Evolutionary conservation across 2,888 invertebrate species (phyloP).

Genomic region (Helobdella robusta): DNA sequence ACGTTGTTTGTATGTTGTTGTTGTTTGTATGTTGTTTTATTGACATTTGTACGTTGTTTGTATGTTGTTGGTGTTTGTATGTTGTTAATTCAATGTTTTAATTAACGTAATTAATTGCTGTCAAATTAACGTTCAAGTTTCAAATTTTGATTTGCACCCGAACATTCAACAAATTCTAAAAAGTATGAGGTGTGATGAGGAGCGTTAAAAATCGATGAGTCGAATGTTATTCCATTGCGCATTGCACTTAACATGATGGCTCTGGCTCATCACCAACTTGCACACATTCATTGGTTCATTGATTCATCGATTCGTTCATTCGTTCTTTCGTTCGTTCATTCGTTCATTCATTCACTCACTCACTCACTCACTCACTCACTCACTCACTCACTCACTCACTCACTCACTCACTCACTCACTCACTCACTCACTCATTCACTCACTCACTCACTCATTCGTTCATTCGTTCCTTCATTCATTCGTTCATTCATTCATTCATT

Average conservation of each 20-base stretch:
- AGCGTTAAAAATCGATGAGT: not conserved
- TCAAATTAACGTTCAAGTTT: no score
- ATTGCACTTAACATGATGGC: not conserved
- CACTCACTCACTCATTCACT: not conserved
- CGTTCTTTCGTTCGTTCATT: not conserved
- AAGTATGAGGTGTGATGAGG: no score
- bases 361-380: conserved; percentile 11
- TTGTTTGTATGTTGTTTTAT: no score
- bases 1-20: no score
- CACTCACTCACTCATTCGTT: not conserved
- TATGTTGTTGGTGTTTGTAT: no score
- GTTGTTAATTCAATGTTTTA: no score
- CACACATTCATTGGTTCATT: conserved; percentile 3
- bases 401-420: not conserved
- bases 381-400: conserved; percentile 13
- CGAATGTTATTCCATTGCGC: not conserved
- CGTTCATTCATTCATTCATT: no score
- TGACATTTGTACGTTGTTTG: no score
- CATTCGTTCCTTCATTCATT: not conserved
- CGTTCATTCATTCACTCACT: conserved; percentile 7
- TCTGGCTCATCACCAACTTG: not conserved
- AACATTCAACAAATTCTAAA: no score
- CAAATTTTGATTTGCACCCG: no score
- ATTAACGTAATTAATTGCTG: no score
- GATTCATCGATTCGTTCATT: conserved; percentile 5